Evolutionary conservation across 2,113 vertebrate genomes (phyloP), one percentile per base, ranked within the genome.

Genomic region (Leptobrachium ailaonicum): DNA sequence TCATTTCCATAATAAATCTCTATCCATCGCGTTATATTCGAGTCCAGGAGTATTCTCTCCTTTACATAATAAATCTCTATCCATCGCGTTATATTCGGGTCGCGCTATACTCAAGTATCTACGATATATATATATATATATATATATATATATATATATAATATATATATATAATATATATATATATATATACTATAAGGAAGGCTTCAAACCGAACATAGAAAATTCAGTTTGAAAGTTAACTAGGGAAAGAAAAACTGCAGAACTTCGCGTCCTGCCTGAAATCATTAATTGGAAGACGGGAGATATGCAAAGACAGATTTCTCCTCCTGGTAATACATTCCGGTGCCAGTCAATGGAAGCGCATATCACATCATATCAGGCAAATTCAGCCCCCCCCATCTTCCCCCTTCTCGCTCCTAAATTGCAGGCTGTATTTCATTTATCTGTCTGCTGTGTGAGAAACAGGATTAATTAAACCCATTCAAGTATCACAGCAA

Each of bases 391-490:
- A 50, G 8, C 47, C 47, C 47, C 8, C 47, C 47, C 47, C 79
- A 78, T 88, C 87, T 92, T 90, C 88, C 87, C 71, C n/a, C 90
- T 88, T 87, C 71, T 13, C 72, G 85, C 88, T 86, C 82, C 85
- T 92, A 90, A 92, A 94, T 94, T 93, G 91, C 88, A 83, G 83
- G 82, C 87, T 88, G 87, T 87, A 90, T 86, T 91, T 90, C 90
- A 88, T 93, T 91, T 94, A 89, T 92, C 89, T 91, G 90, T 76
- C 82, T 89, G 87, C 91, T 88, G 82, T 85, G 85, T 88, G 90
- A 68, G 67, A 83, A 91, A 92, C 82, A 78, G 89, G 89, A 94
- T 94, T 94, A 91, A 95, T 95, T 95, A 92, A 88, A 86, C 85
- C 86, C 86, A 86, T 91, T 85, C 84, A 82, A 74, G 68, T 77